phyloP scores from a whole-genome alignment of 2,797 vertebrate species.

The Ataeniobius toweri region DNA sequence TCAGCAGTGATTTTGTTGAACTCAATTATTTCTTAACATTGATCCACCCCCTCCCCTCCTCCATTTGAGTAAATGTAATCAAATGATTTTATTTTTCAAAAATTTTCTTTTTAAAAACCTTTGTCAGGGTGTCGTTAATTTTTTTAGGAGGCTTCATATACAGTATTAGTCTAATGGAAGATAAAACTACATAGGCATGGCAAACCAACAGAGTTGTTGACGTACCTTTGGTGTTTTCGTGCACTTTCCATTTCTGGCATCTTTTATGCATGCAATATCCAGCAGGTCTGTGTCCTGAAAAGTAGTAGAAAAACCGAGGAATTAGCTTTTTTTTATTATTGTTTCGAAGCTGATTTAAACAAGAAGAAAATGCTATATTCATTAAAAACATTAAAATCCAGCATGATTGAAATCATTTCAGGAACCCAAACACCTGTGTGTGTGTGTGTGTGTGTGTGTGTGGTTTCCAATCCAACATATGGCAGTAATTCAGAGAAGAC shows the following conservation, averaged over 20 bases:
- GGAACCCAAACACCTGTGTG: not conserved
- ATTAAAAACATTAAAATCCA: not conserved
- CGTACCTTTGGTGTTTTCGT: conserved; percentile 83
- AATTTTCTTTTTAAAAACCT: too few species aligned
- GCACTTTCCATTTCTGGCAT: conserved; percentile 81
- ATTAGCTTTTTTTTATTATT: conserved; percentile 10
- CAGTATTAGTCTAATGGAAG: not conserved
- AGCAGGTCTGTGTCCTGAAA: conserved; percentile 83
- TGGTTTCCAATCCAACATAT: conserved; percentile 28
- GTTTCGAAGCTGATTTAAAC: conserved; percentile 13
- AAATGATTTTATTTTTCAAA: not conserved
- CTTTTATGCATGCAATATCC: conserved; percentile 82
- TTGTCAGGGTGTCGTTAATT: not conserved
- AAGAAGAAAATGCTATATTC: conserved; percentile 14
- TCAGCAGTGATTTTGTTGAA: not conserved
- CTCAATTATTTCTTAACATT: not conserved
- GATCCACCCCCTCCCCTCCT: too few species aligned
- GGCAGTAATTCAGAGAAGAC: conserved; percentile 34
- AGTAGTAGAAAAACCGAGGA: conserved; percentile 30
- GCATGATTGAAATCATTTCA: conserved; percentile 14
- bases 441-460: conserved; percentile 1
- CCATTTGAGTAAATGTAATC: not conserved
- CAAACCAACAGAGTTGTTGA: not conserved
- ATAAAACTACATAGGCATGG: not conserved
- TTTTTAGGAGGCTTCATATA: not conserved